phyloP scores from a whole-genome alignment of 2,113 vertebrate genomes.

The Clarias macrocephalus region DNA sequence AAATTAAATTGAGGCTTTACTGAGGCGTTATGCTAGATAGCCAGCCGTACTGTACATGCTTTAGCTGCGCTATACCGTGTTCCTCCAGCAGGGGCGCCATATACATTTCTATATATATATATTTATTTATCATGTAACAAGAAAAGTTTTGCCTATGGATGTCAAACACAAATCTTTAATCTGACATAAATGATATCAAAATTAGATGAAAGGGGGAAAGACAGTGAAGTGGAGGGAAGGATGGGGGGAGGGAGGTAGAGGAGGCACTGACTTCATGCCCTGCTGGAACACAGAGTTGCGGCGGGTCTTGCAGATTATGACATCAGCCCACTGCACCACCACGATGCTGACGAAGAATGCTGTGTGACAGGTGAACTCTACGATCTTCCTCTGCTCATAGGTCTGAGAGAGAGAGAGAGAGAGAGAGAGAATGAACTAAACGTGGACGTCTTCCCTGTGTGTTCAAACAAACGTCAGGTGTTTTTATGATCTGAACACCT shows the following conservation, averaged over 20 bases:
- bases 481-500: too few species aligned
- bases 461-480: too few species aligned
- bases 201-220: background rate
- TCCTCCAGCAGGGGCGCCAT: background rate
- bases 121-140: too few species aligned
- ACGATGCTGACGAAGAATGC: slow-evolving; percentile 91
- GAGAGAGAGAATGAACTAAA: background rate
- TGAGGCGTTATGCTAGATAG: background rate
- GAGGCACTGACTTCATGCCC: slow-evolving; percentile 83
- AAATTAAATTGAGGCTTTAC: background rate
- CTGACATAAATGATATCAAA: background rate
- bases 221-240: background rate
- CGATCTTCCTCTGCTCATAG: slow-evolving; percentile 87
- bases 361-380: slow-evolving; percentile 89
- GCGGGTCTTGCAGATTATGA: slow-evolving; percentile 90
- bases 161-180: background rate
- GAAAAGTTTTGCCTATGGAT: too few species aligned
- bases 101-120: background rate
- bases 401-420: slow-evolving; percentile 69
- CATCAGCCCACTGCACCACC: slow-evolving; percentile 89
- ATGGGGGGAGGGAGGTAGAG: background rate
- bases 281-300: slow-evolving; percentile 93
- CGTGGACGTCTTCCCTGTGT: background rate
- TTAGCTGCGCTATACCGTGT: background rate
- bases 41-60: background rate